A percentile compares a stretch with the other conserved stretches of the same genome.
Conservation (phyloP, 2,888 invertebrate species). For the Macrophya annulata region DNA sequence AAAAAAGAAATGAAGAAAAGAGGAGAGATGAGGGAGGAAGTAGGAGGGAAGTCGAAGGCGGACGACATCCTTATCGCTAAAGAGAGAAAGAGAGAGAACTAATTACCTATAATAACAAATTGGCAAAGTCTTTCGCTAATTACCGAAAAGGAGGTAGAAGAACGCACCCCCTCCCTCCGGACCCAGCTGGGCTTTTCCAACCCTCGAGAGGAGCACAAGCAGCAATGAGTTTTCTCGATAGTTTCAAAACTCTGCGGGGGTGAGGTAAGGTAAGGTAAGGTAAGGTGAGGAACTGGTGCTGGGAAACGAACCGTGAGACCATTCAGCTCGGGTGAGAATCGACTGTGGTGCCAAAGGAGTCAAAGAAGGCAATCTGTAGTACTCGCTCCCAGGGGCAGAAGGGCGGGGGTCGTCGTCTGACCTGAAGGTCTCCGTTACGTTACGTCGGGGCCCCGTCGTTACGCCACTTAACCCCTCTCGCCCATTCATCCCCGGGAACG, state of each 20-base stretch:
- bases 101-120: constrained; percentile 54
- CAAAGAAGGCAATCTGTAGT: constrained; percentile 50
- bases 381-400: constrained; percentile 9
- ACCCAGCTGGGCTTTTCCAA: background rate
- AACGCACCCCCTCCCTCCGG: background rate
- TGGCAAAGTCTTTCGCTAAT: constrained; percentile 54
- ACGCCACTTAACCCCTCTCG: constrained; percentile 47
- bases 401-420: background rate
- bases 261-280: background rate
- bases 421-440: constrained; percentile 13
- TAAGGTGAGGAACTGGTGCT: background rate
- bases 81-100: background rate
- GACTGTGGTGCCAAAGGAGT: constrained; percentile 37
- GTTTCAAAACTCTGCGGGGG: constrained; percentile 24
- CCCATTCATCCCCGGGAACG: constrained; percentile 43
- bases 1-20: background rate
- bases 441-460: constrained; percentile 42
- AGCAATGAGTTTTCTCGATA: constrained; percentile 40
- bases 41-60: background rate
- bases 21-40: background rate
- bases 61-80: constrained; percentile 39
- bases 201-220: background rate
- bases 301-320: constrained; percentile 42
- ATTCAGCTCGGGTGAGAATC: constrained; percentile 32
- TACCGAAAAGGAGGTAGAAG: constrained; percentile 43